Evolutionary conservation across 2,888 invertebrate species (phyloP).

Genomic region (Drosophila robusta): DNA sequence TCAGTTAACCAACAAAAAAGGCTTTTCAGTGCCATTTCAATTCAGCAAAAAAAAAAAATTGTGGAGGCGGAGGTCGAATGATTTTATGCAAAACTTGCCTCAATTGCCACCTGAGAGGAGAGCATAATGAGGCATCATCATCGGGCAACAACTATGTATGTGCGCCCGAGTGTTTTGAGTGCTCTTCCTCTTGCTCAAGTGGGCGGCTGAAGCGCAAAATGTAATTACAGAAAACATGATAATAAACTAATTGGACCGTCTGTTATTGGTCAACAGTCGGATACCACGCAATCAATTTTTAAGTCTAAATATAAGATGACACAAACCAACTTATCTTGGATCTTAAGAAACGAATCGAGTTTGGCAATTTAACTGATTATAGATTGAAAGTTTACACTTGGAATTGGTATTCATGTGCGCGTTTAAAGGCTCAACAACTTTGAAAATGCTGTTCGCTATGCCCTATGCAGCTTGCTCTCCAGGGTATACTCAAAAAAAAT

Average conservation of each 20-base stretch:
- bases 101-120: conserved; percentile 56
- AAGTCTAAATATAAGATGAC: not conserved
- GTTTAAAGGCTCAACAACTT: too few relatives aligned
- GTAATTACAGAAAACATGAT: conserved; percentile 42
- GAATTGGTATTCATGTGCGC: too few relatives aligned
- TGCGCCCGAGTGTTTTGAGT: conserved; percentile 47
- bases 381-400: too few relatives aligned
- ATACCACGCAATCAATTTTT: conserved; percentile 12
- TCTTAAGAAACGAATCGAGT: not conserved
- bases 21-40: conserved; percentile 69
- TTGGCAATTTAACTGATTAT: too few relatives aligned
- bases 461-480: not conserved
- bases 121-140: conserved; percentile 54
- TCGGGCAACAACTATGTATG: conserved; percentile 1
- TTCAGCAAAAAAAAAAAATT: conserved; percentile 32
- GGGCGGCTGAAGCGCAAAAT: conserved; percentile 34
- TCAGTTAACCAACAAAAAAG: conserved; percentile 50
- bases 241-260: conserved; percentile 15
- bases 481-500: conserved; percentile 44
- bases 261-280: not conserved
- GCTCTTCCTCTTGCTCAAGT: conserved; percentile 25
- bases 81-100: conserved; percentile 50
- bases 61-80: conserved; percentile 34
- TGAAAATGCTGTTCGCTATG: not conserved
- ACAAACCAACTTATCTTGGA: not conserved